Percentiles rank a stretch among this genome's conserved stretches.
Evolutionary conservation across 2,888 invertebrate genomes (phyloP).

Genomic region (Rapana venosa): DNA sequence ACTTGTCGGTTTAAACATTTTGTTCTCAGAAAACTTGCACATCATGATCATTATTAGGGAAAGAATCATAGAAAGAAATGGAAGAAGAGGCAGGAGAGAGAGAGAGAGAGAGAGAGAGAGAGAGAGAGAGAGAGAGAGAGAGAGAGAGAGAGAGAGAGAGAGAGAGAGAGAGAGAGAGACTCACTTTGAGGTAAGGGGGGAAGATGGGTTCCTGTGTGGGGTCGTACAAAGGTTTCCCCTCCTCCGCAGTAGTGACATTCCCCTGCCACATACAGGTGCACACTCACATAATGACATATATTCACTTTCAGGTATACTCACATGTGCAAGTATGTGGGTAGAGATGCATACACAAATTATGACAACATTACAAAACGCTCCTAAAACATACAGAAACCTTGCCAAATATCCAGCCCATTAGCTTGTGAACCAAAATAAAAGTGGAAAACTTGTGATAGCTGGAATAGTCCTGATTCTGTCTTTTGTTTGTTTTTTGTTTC

Average conservation of each 20-base stretch:
- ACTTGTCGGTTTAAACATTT: too few relatives aligned
- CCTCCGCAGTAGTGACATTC: background rate
- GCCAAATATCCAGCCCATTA: too few relatives aligned
- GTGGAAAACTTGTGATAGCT: too few relatives aligned
- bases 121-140: background rate
- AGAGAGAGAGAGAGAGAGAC: background rate
- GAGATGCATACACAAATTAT: too few relatives aligned
- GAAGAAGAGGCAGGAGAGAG: background rate
- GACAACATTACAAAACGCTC: too few relatives aligned
- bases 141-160: background rate
- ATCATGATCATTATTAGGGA: background rate
- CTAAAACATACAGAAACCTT: too few relatives aligned
- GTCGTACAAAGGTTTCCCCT: conserved; percentile 37
- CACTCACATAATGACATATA: background rate
- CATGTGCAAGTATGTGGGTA: too few relatives aligned
- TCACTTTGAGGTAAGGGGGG: conserved; percentile 53
- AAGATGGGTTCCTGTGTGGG: conserved; percentile 54
- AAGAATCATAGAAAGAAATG: background rate
- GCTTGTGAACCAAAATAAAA: too few relatives aligned
- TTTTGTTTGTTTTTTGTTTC: too few relatives aligned
- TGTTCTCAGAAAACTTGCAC: too few relatives aligned
- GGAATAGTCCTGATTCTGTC: too few relatives aligned
- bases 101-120: background rate
- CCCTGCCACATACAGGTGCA: background rate
- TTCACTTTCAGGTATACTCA: too few relatives aligned